These are phyloP conservation scores for Stichodactyla helianthus DNA, from an alignment of 64 coral and sea anemone genomes.

Conservation along the genomic window DNA sequence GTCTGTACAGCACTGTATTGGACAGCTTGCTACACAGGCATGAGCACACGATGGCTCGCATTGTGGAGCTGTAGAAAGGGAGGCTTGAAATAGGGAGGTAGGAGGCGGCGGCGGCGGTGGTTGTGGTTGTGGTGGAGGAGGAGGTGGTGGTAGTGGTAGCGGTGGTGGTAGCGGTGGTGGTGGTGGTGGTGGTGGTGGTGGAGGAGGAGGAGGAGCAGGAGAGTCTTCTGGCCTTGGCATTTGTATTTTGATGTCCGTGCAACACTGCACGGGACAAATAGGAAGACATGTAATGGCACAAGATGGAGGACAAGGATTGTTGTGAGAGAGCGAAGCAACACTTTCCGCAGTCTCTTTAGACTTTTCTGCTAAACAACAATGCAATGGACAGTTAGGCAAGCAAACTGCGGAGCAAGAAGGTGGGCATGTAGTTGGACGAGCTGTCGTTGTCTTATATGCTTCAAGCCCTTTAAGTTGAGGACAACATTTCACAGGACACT, in stretches of 20 bases:
- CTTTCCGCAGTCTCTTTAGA: background rate
- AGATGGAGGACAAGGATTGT: conserved; percentile 31
- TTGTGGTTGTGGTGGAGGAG: background rate
- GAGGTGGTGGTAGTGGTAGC: background rate
- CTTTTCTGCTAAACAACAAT: conserved; percentile 8
- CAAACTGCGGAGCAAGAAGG: background rate
- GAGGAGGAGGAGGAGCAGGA: background rate
- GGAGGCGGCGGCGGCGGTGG: background rate
- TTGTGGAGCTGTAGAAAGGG: background rate
- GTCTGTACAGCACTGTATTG: conserved; percentile 31
- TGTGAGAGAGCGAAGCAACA: background rate
- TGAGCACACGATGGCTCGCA: conserved; percentile 25
- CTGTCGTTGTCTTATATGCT: background rate
- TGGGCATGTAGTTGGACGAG: conserved; percentile 5
- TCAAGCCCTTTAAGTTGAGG: background rate
- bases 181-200: conserved; percentile 27
- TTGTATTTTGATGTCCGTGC: conserved; percentile 15
- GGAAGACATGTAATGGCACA: conserved; percentile 38
- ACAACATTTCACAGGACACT: conserved; percentile 39
- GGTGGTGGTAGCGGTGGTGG: conserved; percentile 21
- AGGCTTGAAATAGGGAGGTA: too few relatives aligned
- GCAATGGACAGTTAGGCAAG: background rate
- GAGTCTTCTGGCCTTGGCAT: background rate
- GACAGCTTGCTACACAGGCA: conserved; percentile 20
- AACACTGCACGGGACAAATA: conserved; percentile 64